A percentile compares a stretch with the other conserved stretches of the same genome.
phyloP scores from a whole-genome alignment of 2,888 invertebrate species.

The Lordiphosa andalusiaca region DNA sequence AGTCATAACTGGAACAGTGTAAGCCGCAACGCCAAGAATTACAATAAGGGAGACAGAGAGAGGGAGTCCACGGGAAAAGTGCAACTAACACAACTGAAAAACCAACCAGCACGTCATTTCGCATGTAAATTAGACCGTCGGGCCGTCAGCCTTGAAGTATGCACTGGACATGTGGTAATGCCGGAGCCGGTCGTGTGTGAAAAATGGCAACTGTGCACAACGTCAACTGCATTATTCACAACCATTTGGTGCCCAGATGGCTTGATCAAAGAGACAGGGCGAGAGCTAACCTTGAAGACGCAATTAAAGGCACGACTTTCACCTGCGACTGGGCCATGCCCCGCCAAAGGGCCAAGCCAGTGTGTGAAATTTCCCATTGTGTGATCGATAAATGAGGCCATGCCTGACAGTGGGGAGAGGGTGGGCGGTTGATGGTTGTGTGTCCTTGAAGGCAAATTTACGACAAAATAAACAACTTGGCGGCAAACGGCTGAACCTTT shows the following conservation, averaged over 20 bases:
- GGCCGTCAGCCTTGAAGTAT: constrained; percentile 61
- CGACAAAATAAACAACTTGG: constrained; percentile 69
- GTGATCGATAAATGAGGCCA: constrained; percentile 61
- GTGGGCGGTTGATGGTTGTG: constrained; percentile 19
- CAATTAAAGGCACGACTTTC: constrained; percentile 21
- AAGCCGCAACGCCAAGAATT: constrained; percentile 11
- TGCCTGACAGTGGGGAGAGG: not conserved
- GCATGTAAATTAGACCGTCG: constrained; percentile 61
- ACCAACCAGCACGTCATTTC: constrained; percentile 43
- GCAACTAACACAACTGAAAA: constrained; percentile 2
- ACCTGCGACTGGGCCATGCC: not conserved
- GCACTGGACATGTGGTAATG: constrained; percentile 52
- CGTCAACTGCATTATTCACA: constrained; percentile 35
- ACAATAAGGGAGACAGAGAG: constrained; percentile 2
- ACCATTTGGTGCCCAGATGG: constrained; percentile 20
- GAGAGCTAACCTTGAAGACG: constrained; percentile 42
- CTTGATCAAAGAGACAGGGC: constrained; percentile 22
- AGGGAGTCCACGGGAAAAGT: not conserved
- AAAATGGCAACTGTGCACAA: constrained; percentile 44
- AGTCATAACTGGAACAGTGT: constrained; percentile 32
- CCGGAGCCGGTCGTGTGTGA: constrained; percentile 45
- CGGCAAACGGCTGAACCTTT: constrained; percentile 33
- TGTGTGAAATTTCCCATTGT: constrained; percentile 71
- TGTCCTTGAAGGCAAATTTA: constrained; percentile 66
- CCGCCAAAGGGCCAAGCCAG: constrained; percentile 27